These are phyloP conservation scores for Psittacula cyanocephala DNA, from an alignment of 2,113 vertebrate genomes.

Conservation along the genomic window DNA sequence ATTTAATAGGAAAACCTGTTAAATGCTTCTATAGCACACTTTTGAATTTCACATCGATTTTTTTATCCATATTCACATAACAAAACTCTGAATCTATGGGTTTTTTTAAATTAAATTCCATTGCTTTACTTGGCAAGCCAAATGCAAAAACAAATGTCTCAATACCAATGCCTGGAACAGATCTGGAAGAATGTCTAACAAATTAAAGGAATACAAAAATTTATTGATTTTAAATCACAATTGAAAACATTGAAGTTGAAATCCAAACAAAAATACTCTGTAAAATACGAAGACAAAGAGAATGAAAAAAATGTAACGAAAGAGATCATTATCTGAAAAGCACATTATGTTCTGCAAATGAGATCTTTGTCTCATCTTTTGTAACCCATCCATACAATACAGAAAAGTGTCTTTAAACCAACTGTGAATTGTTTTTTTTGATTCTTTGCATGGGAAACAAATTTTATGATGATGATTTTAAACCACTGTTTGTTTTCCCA, in stretches of 20 bases:
- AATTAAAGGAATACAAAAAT: constrained; percentile 37
- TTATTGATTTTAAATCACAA: constrained; percentile 13
- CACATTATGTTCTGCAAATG: not conserved
- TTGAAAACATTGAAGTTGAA: constrained; percentile 5
- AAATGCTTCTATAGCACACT: not conserved
- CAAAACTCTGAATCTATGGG: not conserved
- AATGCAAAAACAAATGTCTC: constrained; percentile 28
- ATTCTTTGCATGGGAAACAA: not conserved
- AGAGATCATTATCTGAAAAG: not conserved
- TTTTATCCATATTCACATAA: not conserved
- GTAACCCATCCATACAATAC: not conserved
- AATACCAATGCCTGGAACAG: constrained; percentile 14
- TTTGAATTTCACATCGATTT: not conserved
- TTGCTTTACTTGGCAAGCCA: constrained; percentile 39
- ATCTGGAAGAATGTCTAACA: constrained; percentile 19
- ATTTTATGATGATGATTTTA: not conserved
- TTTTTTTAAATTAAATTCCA: not conserved
- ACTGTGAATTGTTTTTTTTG: not conserved
- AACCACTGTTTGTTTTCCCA: not conserved
- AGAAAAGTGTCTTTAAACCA: not conserved
- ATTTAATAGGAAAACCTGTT: constrained; percentile 23
- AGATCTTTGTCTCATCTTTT: not conserved
- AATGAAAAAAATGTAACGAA: constrained; percentile 14
- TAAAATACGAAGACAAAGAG: not conserved
- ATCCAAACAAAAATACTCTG: not conserved